Percentiles rank a stretch among this genome's conserved stretches.
These are phyloP conservation scores for Drosophila histrio DNA, from an alignment of 2,888 invertebrate species.

Conservation along the genomic window DNA sequence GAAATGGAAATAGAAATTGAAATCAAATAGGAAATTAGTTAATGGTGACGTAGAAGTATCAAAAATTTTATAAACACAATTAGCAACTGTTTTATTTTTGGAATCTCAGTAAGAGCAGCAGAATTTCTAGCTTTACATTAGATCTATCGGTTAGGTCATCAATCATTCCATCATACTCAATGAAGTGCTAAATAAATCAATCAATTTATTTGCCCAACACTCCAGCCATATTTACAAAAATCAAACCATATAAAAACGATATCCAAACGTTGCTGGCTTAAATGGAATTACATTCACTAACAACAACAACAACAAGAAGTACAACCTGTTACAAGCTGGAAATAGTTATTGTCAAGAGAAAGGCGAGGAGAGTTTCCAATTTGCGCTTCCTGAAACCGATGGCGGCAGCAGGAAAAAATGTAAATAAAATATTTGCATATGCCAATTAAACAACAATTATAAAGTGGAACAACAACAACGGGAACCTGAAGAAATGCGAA, in stretches of 20 bases:
- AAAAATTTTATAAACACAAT: background rate
- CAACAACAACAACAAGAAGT: constrained; percentile 7
- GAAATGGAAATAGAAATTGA: too few relatives aligned
- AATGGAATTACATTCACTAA: constrained; percentile 20
- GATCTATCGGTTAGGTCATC: constrained; percentile 1
- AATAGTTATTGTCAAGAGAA: constrained; percentile 3
- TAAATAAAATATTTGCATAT: constrained; percentile 65
- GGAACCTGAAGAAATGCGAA: background rate
- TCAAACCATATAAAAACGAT: constrained; percentile 23
- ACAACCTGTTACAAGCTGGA: constrained; percentile 48
- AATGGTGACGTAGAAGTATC: background rate
- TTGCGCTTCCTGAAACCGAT: constrained; percentile 32
- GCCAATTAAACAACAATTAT: constrained; percentile 2
- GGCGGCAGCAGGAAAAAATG: constrained; percentile 17
- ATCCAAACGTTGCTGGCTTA: constrained; percentile 24
- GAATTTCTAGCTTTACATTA: background rate
- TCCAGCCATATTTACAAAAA: constrained; percentile 31
- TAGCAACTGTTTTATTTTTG: background rate
- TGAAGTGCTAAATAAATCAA: constrained; percentile 37
- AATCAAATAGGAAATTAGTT: too few relatives aligned
- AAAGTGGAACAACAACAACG: background rate
- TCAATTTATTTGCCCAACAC: constrained; percentile 53
- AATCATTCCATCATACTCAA: constrained; percentile 1
- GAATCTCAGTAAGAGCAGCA: background rate
- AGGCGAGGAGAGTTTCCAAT: background rate